Evolutionary conservation across 37 sponge, comb jelly and placozoan genomes (phyloP).

Genomic region (Chondrosia reniformis): DNA sequence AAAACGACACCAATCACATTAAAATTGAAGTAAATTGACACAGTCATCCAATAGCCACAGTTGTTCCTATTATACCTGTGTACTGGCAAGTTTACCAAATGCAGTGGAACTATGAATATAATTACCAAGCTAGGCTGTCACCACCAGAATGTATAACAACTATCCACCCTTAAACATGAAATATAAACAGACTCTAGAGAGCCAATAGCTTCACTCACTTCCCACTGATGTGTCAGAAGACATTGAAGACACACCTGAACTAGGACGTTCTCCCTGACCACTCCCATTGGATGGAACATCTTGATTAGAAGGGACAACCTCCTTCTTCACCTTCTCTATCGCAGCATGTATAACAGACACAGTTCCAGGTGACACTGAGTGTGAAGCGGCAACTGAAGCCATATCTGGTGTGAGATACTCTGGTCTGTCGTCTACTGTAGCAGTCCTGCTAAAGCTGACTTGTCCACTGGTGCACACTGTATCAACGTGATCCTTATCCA

Average conservation of each 20-base stretch:
- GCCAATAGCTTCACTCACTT: no score
- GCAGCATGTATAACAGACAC: not conserved
- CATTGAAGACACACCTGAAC: constrained; percentile 75
- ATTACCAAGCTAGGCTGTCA: no score
- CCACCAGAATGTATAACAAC: no score
- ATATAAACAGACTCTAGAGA: no score
- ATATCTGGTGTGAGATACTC: not conserved
- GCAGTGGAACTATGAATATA: no score
- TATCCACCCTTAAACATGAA: no score
- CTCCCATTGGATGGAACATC: no score
- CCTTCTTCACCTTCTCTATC: not conserved
- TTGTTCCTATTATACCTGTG: no score
- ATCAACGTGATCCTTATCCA: not conserved
- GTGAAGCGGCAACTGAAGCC: not conserved
- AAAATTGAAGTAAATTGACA: no score
- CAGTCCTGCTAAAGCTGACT: not conserved
- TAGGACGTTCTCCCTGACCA: constrained; percentile 47
- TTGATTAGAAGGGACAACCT: not conserved
- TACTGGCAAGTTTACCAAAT: no score
- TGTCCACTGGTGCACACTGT: not conserved
- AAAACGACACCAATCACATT: no score
- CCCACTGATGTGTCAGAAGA: constrained; percentile 56
- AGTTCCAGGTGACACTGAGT: not conserved
- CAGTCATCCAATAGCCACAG: no score
- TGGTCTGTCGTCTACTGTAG: not conserved